Evolutionary conservation across 2,797 vertebrate species (phyloP).

Genomic region (Rachycentron canadum): DNA sequence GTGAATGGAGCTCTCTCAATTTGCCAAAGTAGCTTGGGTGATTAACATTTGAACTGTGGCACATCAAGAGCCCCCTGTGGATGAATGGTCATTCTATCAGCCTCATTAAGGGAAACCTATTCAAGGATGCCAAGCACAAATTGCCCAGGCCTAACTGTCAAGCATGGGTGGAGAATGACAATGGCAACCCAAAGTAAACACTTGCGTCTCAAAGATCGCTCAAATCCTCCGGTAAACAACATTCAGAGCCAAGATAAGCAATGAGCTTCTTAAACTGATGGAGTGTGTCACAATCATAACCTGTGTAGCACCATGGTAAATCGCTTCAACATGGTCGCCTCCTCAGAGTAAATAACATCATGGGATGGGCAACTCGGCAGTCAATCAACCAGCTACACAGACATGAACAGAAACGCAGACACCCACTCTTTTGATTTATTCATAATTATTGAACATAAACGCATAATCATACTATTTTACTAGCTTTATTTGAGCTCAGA

Average conservation of each 20-base stretch:
- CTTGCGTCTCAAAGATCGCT: constrained; percentile 48
- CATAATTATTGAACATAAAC: background rate
- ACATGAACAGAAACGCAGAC: background rate
- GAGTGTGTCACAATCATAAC: constrained; percentile 75
- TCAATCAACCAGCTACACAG: constrained; percentile 4
- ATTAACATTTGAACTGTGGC: constrained; percentile 87
- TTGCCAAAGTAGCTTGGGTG: constrained; percentile 84
- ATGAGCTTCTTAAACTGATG: constrained; percentile 71
- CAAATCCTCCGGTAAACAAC: constrained; percentile 73
- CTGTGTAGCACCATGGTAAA: constrained; percentile 53
- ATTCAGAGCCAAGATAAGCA: constrained; percentile 72
- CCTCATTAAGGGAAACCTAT: constrained; percentile 80
- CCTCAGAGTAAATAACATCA: constrained; percentile 52
- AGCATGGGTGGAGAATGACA: constrained; percentile 76
- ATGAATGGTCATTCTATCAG: constrained; percentile 84
- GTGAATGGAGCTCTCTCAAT: constrained; percentile 83
- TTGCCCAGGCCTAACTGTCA: constrained; percentile 78
- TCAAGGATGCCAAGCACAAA: constrained; percentile 82
- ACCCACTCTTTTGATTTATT: background rate
- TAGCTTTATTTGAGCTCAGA: background rate
- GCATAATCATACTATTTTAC: background rate
- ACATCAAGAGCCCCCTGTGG: constrained; percentile 81
- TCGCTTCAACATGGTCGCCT: constrained; percentile 51
- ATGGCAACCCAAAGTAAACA: constrained; percentile 75
- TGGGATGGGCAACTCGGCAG: constrained; percentile 20